A percentile compares a stretch with the other conserved stretches of the same genome.
These are phyloP conservation scores for Drosophila suzukii DNA, from an alignment of 1,140 invertebrate species.

Conservation along the genomic window DNA sequence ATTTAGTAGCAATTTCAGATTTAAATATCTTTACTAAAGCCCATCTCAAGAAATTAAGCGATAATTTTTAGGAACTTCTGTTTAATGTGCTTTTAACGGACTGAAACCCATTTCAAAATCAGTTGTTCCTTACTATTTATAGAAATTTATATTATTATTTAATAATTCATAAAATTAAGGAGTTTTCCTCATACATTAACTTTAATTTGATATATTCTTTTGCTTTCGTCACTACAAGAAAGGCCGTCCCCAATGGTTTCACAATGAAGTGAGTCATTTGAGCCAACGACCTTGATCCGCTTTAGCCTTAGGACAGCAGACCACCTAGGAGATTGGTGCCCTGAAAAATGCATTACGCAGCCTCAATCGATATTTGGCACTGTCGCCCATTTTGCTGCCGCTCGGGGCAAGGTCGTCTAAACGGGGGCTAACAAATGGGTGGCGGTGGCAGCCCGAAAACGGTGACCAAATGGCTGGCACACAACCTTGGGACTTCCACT, in stretches of 20 bases:
- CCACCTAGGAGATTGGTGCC: constrained; percentile 12
- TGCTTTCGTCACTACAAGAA: no score
- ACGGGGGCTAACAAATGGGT: constrained; percentile 20
- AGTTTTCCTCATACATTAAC: no score
- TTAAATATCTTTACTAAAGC: no score
- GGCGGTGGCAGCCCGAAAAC: constrained; percentile 18
- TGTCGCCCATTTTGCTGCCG: constrained; percentile 18
- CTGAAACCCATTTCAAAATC: no score
- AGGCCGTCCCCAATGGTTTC: neutral
- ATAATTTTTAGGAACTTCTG: no score
- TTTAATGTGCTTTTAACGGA: no score
- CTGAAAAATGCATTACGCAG: constrained; percentile 59
- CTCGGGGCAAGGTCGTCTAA: constrained; percentile 57
- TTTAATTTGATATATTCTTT: no score
- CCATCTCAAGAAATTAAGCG: no score
- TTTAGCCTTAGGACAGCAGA: constrained; percentile 18
- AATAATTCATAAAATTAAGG: no score
- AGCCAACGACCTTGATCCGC: constrained; percentile 38
- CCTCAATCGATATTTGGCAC: constrained; percentile 68
- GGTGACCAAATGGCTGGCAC: constrained; percentile 54
- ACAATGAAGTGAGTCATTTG: constrained; percentile 8
- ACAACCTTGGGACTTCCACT: constrained; percentile 50
- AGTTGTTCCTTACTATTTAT: no score
- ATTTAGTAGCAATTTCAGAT: no score
- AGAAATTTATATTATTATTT: no score